A percentile compares a stretch with the other conserved stretches of the same genome.
These are phyloP conservation scores for Andrena fulva DNA, from an alignment of 2,888 invertebrate genomes.

Conservation along the genomic window DNA sequence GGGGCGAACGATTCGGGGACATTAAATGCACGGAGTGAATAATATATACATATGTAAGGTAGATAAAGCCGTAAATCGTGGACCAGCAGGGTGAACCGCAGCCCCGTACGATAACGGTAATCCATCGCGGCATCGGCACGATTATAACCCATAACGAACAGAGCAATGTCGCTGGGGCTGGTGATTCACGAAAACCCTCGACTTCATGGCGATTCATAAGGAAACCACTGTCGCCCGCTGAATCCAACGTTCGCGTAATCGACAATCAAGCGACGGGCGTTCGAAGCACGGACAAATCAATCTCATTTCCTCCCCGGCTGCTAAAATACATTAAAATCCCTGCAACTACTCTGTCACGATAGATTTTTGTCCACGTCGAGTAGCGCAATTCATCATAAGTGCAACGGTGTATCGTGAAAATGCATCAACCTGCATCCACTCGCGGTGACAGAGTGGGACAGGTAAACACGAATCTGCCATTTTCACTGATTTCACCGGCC, in stretches of 20 bases:
- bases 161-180: conserved; percentile 7
- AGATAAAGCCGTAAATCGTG: conserved; percentile 31
- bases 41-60: conserved; percentile 15
- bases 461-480: too few species aligned
- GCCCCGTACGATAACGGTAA: conserved; percentile 34
- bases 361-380: neutral
- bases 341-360: neutral
- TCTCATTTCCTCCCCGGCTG: neutral
- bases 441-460: neutral
- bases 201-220: conserved; percentile 30
- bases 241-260: neutral
- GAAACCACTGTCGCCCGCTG: neutral
- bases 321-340: neutral
- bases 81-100: conserved; percentile 7
- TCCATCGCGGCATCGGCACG: conserved; percentile 38
- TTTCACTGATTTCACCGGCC: too few species aligned
- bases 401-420: neutral
- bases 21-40: conserved; percentile 32
- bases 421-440: too few species aligned
- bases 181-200: conserved; percentile 51
- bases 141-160: conserved; percentile 59
- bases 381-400: neutral
- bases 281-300: neutral
- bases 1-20: conserved; percentile 4
- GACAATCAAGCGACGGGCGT: neutral